Conservation (phyloP, 2,888 invertebrate species). For the Listrodromus nycthemerus region DNA sequence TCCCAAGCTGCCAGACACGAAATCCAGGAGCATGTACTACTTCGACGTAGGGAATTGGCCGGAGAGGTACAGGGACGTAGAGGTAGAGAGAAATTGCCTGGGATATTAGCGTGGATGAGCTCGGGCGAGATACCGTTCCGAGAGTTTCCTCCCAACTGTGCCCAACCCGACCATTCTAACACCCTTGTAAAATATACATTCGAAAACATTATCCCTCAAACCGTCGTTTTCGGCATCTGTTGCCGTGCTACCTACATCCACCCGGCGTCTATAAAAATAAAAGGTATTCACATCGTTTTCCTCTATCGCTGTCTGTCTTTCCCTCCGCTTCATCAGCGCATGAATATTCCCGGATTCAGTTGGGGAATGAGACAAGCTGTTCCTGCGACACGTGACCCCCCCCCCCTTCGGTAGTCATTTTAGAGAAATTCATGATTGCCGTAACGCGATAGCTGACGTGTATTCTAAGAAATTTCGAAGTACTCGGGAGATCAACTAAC, state of each 20-base stretch:
- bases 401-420: not conserved
- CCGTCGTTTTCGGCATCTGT: slow-evolving; percentile 22
- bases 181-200: slow-evolving; percentile 39
- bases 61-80: not conserved
- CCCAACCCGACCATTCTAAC: slow-evolving; percentile 26
- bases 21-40: slow-evolving; percentile 29
- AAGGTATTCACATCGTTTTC: not conserved
- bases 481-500: not conserved
- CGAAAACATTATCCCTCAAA: slow-evolving; percentile 34
- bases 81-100: slow-evolving; percentile 24
- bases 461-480: not conserved
- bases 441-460: not conserved
- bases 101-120: slow-evolving; percentile 42
- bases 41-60: slow-evolving; percentile 1
- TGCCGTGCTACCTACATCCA: not conserved
- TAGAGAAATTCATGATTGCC: not conserved
- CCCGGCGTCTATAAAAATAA: not conserved
- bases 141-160: slow-evolving; percentile 6
- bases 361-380: not conserved
- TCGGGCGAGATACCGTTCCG: not conserved
- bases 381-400: not conserved
- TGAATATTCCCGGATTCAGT: slow-evolving; percentile 2
- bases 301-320: not conserved
- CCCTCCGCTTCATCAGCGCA: not conserved
- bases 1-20: slow-evolving; percentile 20